Base-by-base conservation (phyloP, 2,797 vertebrate species). In the Anabas testudineus region DNA sequence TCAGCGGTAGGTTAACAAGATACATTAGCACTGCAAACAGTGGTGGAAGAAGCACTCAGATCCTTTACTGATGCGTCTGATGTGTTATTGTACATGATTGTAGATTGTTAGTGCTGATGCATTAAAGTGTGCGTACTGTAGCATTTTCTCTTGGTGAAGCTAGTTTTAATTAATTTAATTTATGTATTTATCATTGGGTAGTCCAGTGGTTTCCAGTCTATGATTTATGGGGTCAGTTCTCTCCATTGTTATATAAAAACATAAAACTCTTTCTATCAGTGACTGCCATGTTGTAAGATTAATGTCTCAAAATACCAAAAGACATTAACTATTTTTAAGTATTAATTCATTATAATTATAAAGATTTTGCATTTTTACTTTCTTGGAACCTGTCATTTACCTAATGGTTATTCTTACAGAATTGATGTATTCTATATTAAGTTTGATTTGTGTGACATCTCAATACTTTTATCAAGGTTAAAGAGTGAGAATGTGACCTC, bases 401-500 rank as follows among this genome's bases (percentile, higher is more conserved):
- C 13, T 30, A 53, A 55, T 49, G 43, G 9, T 43, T 36, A 54
- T 26, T 0, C 24, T 19, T 56, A 45, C 6, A 3, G 22, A 53
- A 30, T 46, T 64, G 2, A 62, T 47, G 9, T 14, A 3, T 49
- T 61, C 78, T n/a, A n/a, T 10, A 69, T 67, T 42, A 54, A 57
- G 57, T 75, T 68, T 79, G 14, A 81, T 66, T 8, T 14, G 19
- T 16, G 30, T 71, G 68, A 91, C 71, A 75, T 87, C 84, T 91
- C 67, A 86, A 85, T 92, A 71, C 62, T 88, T 86, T 84, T 62
- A 86, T 85, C 86, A 92, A 92, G 88, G 88, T 90, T 90, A 90
- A 90, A 87, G 70, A 86, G 80, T 83, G 76, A 72, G 64, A 89
- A 80, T 82, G 67, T 78, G 86, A 85, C 88, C 88, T 73, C 71